Conservation (phyloP, 2,797 vertebrate genomes). For the Sus cebifrons region DNA sequence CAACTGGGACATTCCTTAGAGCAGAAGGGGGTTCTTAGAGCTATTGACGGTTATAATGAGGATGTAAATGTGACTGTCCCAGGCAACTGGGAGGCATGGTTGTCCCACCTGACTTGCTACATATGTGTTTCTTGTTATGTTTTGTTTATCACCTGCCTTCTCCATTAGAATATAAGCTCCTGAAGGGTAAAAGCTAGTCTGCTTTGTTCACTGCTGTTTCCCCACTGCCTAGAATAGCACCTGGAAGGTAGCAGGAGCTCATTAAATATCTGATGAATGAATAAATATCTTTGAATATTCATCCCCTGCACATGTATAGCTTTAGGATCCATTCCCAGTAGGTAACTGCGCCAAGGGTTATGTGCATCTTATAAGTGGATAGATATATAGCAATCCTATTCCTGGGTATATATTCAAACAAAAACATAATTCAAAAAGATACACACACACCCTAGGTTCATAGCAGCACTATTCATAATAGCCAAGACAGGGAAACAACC, state of each 20-base stretch:
- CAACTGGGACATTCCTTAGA: background rate
- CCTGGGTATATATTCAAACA: too few species aligned
- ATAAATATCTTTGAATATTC: background rate
- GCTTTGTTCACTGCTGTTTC: background rate
- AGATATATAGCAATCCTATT: too few species aligned
- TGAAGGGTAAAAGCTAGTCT: background rate
- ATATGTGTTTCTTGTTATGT: background rate
- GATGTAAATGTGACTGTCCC: background rate
- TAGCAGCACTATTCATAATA: too few species aligned
- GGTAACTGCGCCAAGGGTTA: background rate
- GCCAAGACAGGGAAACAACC: too few species aligned
- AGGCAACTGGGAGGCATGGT: background rate
- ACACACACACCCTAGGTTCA: too few species aligned
- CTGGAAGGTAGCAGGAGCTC: background rate
- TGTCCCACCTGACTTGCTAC: background rate
- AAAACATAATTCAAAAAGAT: too few species aligned
- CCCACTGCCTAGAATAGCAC: background rate
- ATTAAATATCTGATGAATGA: slow-evolving; percentile 1
- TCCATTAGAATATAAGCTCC: background rate
- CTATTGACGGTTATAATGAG: background rate
- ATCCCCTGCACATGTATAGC: background rate
- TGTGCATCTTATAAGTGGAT: background rate
- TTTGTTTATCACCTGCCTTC: background rate
- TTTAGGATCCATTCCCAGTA: slow-evolving; percentile 30
- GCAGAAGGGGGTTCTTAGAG: background rate